Base-by-base conservation (phyloP, 2,888 invertebrate species). In the Marronus borbonicus region DNA sequence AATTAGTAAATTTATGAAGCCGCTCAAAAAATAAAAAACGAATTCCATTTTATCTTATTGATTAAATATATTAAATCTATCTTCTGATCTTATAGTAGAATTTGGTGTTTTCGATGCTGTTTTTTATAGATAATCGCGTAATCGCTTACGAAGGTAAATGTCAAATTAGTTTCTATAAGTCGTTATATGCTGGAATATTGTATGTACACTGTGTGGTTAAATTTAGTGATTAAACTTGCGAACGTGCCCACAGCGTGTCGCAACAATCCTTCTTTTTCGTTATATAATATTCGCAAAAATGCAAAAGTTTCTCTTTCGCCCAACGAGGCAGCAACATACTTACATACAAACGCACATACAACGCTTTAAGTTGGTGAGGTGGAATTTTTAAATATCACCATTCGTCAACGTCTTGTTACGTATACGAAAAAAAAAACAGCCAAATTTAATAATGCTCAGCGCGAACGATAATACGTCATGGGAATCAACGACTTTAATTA, bases 271-370 rank as follows among this genome's bases (percentile, higher is more conserved):
- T 72, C 50, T 72, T 72, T 70, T 58, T 69, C 10, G 58, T 72
- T 72, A 72, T 60, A 72, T 72, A 72, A 72, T 72, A 60, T 39
- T 58, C 60, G 39, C 58, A 72, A 72, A 72, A 72, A 58, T 36
- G 60, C 72, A 58, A 31, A 31, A 58, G 58, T 72, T 58, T 72
- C 72, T 72, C 58, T 72, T 3, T 72, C 60, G 24, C 60, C 60
- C 60, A 72, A 58, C 60, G 17, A n/a, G 70, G 28, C 49, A 17
- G 28, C 50, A 8, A 17, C 10, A 44, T 20, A 17, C 0, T 10
- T 58, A 72, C 44, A 17, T 10, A 24, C 17, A 72, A 14, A n/a
- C 36, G 44, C 14, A 58, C 28, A 50, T 68, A 28, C 44, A 20
- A 55, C 20, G 20, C 10, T 31, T 10, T 20, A 70, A 39, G 39